Percentiles rank a stretch among this genome's conserved stretches.
Conservation (phyloP, 2,797 vertebrate genomes). For the Peromyscus aztecus region DNA sequence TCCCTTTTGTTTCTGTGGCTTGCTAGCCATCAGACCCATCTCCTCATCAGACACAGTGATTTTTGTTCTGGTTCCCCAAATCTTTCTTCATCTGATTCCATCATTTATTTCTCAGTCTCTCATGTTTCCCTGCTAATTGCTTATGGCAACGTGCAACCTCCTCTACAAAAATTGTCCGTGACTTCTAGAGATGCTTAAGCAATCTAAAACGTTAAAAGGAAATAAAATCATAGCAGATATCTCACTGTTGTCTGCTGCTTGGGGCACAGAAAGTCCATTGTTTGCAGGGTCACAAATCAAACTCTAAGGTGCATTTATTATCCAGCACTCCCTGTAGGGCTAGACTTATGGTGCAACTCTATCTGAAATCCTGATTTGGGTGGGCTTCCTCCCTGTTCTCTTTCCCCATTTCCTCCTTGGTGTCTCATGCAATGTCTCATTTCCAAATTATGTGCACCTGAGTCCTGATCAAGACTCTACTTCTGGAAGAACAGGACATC, state of each 20-base stretch:
- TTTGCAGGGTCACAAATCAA: background rate
- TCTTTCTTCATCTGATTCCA: background rate
- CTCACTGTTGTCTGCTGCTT: background rate
- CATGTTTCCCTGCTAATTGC: background rate
- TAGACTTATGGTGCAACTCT: background rate
- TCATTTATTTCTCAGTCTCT: background rate
- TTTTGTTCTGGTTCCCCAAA: background rate
- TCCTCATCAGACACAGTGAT: background rate
- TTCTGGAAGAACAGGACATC: background rate
- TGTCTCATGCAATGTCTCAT: background rate
- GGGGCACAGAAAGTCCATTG: background rate
- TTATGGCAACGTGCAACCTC: background rate
- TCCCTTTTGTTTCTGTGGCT: background rate
- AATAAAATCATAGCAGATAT: background rate
- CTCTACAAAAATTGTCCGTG: background rate
- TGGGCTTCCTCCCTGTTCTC: background rate
- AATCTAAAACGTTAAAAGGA: background rate
- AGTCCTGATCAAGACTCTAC: background rate
- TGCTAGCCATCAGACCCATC: accelerated
- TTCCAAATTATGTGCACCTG: background rate
- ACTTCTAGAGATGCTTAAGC: background rate
- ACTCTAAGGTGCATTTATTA: background rate
- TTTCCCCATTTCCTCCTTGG: background rate
- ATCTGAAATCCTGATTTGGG: background rate
- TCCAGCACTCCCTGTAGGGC: background rate